phyloP scores from a whole-genome alignment of 2,797 vertebrate genomes.

The Typhlichthys subterraneus region DNA sequence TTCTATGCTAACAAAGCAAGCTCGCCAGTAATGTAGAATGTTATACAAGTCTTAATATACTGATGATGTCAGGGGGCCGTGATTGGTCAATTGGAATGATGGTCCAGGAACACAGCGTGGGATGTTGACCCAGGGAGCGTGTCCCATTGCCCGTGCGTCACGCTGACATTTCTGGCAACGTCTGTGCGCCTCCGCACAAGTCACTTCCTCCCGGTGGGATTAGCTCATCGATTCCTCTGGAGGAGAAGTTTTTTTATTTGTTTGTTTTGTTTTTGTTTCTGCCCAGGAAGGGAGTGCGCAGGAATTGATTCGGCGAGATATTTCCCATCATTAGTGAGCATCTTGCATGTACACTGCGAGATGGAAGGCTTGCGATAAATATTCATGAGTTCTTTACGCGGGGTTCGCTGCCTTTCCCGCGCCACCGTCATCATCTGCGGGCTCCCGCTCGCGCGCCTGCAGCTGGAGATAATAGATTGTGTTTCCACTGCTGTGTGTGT shows the following conservation, averaged over 20 bases:
- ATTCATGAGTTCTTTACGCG: conserved; percentile 63
- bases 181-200: neutral
- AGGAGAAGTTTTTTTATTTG: neutral
- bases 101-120: no score
- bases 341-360: conserved; percentile 48
- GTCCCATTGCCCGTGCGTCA: conserved; percentile 16
- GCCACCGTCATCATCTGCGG: conserved; percentile 47
- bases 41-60: no score
- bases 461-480: conserved; percentile 76
- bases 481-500: conserved; percentile 70
- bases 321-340: conserved; percentile 55
- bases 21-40: no score
- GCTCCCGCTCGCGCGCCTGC: conserved; percentile 55
- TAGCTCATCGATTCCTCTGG: conserved; percentile 29
- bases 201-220: neutral
- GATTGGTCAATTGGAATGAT: no score
- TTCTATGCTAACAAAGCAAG: no score
- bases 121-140: no score
- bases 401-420: conserved; percentile 56
- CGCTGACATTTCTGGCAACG: conserved; percentile 4
- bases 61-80: no score
- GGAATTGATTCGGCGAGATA: conserved; percentile 45
- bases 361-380: conserved; percentile 67
- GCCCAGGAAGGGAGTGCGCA: conserved; percentile 26
- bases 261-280: conserved; percentile 15